phyloP scores from a whole-genome alignment of 2,113 vertebrate genomes.

The Prochilodus magdalenae region DNA sequence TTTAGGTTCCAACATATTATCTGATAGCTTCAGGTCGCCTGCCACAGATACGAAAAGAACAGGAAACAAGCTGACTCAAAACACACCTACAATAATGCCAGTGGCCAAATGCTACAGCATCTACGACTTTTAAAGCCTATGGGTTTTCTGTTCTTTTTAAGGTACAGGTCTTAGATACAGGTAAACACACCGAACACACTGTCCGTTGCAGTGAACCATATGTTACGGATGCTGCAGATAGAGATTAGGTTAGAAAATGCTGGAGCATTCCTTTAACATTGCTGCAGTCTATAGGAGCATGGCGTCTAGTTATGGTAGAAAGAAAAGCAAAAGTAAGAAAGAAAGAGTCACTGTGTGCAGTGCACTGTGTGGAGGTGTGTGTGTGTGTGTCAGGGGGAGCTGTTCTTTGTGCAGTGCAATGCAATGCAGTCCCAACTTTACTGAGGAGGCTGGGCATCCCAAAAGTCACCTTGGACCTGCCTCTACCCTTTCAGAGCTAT shows the following conservation, averaged over 20 bases:
- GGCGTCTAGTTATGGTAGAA: conserved; percentile 32
- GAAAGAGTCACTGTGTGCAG: background rate
- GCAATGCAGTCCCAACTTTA: conserved; percentile 65
- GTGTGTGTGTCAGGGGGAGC: background rate
- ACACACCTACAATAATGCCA: background rate
- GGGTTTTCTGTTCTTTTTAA: background rate
- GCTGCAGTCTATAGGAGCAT: conserved; percentile 1
- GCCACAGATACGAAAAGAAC: background rate
- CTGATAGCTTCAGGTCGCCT: too few species aligned
- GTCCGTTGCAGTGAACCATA: background rate
- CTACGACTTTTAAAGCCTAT: too few species aligned
- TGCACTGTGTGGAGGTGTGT: background rate
- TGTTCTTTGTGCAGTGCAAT: conserved; percentile 7
- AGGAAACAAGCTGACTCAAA: background rate
- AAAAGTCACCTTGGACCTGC: conserved; percentile 52
- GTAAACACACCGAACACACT: background rate
- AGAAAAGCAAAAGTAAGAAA: conserved; percentile 12
- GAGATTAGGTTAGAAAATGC: background rate
- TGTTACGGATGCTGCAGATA: background rate
- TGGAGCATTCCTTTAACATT: background rate
- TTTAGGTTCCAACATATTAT: background rate
- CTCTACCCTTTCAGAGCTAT: conserved; percentile 29
- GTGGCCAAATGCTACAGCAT: background rate
- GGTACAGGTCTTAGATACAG: background rate
- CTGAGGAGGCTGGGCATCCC: conserved; percentile 63